Evolutionary conservation across 2,888 invertebrate genomes (phyloP), one percentile per base, ranked within the genome.

Genomic region (Craniophora ligustri): DNA sequence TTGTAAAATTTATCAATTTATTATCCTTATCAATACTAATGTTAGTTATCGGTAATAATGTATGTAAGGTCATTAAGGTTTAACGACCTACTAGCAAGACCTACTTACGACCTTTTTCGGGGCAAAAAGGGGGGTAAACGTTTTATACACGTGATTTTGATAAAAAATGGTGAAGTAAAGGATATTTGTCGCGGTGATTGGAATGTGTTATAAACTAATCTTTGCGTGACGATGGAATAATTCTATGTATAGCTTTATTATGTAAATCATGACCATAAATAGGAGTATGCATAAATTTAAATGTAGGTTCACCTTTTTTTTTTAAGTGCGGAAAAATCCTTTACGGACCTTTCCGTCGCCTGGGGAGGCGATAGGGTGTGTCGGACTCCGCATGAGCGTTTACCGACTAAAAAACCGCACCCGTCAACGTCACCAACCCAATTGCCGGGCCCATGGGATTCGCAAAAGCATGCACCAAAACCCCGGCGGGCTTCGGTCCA

Each of bases 11-110:
- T 70, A 71, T 70, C 70, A 41, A 42, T 39, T 0, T 28, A 19
- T 59, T 70, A 67, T 64, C 67, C 16, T 42, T 44, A 45, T 51
- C 54, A 45, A 7, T 18, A 30, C 13, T 49, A 49, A 46, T 54
- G 47, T 49, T 32, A 31, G 35, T 13, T 65, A 65, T 40, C 65
- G 14, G 30, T 5, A 30, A 51, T 59, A 39, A 19, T 18, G 16
- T n/a, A 31, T 41, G 28, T 45, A 42, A 46, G 50, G 40, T 48
- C 59, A 16, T 5, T 35, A n/a, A 48, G 44, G 71, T 72, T 69
- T 72, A 72, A 69, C 53, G 72, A 71, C 72, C 72, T 26, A 58
- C 23, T 41, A 23, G 36, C 10, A 26, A 53, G 38, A 45, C 39
- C 31, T 13, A 62, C 41, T 42, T 60, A 10, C 13, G 72, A 69